Evolutionary conservation across 2,113 vertebrate genomes (phyloP).

Genomic region (Parus major): DNA sequence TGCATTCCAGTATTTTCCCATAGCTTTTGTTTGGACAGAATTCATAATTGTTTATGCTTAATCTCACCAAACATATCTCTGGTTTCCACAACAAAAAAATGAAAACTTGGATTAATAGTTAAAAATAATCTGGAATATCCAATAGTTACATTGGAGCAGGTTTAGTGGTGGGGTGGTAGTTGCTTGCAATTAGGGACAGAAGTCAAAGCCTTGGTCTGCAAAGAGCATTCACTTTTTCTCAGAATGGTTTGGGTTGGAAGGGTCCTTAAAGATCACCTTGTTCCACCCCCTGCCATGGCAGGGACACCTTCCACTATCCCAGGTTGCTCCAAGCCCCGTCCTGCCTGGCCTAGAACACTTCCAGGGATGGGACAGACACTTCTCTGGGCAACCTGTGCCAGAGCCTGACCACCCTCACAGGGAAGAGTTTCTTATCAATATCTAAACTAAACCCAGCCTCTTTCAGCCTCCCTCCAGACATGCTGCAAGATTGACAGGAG

Average conservation of each 20-base stretch:
- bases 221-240: not conserved
- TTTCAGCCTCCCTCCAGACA: not conserved
- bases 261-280: not conserved
- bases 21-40: not conserved
- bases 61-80: not conserved
- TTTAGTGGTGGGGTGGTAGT: not conserved
- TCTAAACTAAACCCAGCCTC: not conserved
- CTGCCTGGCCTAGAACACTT: accelerated
- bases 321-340: accelerated
- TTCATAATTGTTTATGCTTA: not conserved
- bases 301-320: not conserved
- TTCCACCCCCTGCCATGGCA: not conserved
- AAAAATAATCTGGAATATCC: not conserved
- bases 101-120: not conserved
- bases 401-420: not conserved
- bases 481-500: not conserved
- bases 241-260: not conserved
- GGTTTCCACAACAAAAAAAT: not conserved
- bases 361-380: not conserved
- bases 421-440: not conserved
- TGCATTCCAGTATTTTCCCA: not conserved
- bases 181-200: accelerated
- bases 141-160: not conserved
- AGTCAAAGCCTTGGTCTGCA: not conserved
- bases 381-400: not conserved